phyloP scores from a whole-genome alignment of 92 coral and sea anemone genomes.

The Zoanthus sociatus region DNA sequence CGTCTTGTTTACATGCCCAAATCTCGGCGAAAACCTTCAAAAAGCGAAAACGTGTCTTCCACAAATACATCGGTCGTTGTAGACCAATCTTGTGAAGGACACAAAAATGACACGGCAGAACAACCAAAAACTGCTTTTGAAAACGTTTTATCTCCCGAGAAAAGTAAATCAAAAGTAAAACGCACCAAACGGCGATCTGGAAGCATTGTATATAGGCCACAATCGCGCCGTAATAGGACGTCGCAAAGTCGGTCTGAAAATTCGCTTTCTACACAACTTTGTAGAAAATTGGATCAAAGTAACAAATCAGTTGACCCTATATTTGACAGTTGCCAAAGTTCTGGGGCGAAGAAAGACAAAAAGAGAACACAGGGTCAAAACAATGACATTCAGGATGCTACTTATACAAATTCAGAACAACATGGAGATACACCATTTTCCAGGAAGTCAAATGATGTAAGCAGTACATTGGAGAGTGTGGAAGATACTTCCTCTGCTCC shows the following conservation, averaged over 20 bases:
- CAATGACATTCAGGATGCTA: neutral
- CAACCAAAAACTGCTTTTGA: neutral
- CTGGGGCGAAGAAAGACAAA: conserved; percentile 13
- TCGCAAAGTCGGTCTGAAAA: conserved; percentile 16
- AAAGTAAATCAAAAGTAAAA: neutral
- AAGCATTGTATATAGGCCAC: conserved; percentile 8
- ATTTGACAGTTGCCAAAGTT: neutral
- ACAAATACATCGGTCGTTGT: neutral
- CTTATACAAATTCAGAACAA: neutral
- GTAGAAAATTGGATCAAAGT: neutral
- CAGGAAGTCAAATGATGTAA: neutral
- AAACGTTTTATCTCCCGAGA: neutral
- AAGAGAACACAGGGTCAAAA: neutral
- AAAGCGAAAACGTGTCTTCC: neutral
- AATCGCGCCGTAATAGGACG: neutral
- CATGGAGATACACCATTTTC: neutral
- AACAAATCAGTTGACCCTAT: neutral
- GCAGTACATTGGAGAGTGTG: neutral
- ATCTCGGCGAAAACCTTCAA: conserved; percentile 55
- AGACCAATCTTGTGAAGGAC: neutral
- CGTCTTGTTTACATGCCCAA: conserved; percentile 47
- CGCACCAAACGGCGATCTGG: conserved; percentile 24
- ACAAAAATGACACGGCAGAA: neutral
- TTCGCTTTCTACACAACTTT: conserved; percentile 3
- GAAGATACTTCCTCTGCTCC: neutral